phyloP scores from a whole-genome alignment of 1,140 invertebrate species.

The Habropoda laboriosa region DNA sequence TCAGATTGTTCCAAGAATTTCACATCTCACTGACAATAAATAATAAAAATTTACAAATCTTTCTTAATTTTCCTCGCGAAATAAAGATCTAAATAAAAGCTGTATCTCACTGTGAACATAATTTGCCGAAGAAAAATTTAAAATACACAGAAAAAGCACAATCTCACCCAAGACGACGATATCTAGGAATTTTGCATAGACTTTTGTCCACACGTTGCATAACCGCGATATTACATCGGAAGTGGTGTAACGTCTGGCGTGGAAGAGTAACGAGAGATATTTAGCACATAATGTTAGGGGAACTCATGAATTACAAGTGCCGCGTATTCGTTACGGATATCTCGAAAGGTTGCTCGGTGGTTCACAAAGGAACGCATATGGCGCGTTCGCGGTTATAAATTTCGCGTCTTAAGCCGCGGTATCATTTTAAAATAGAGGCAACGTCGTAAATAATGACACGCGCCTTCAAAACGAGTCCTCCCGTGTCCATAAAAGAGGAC shows the following conservation, averaged over 20 bases:
- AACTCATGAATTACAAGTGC: constrained; percentile 48
- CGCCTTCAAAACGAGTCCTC: constrained; percentile 23
- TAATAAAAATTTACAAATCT: too few species aligned
- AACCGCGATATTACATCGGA: background rate
- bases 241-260: background rate
- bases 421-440: constrained; percentile 49
- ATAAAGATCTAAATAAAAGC: too few species aligned
- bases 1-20: too few species aligned
- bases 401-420: constrained; percentile 42
- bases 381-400: constrained; percentile 40
- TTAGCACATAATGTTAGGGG: constrained; percentile 46
- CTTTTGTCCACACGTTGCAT: background rate
- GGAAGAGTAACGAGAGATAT: constrained; percentile 31
- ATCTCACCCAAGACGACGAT: too few species aligned
- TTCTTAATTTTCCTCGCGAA: background rate
- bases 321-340: constrained; percentile 40
- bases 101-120: too few species aligned
- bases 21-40: too few species aligned
- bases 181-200: background rate
- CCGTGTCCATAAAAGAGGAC: constrained; percentile 30
- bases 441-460: constrained; percentile 46
- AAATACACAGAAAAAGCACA: too few species aligned
- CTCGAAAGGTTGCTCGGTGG: constrained; percentile 13
- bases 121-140: too few species aligned
- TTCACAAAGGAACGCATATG: constrained; percentile 38